Base-by-base conservation (phyloP, 1,140 invertebrate genomes). In the Sipha flava region DNA sequence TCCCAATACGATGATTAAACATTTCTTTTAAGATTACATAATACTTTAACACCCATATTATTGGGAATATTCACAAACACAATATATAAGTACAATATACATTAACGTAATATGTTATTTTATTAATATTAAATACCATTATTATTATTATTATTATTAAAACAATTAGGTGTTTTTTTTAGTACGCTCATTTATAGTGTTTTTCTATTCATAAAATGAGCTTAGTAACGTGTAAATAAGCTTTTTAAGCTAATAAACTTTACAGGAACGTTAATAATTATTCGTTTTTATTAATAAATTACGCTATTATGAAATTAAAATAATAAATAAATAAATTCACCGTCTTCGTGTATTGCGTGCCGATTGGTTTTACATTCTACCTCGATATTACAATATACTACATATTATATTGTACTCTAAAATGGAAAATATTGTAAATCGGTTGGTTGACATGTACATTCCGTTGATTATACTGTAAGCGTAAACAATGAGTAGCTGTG, bases 221-320 rank as follows among this genome's bases (percentile, higher is more conserved):
- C 66, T 70, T 70, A 70, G 66, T 70, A 45, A 70, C 66, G 23
- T 70, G 66, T 70, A 70, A 47, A 70, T 47, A 70, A 70, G 40
- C 66, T 70, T 70, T 47, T 26, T 45, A 70, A 70, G 66, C 66
- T 70, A 47, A 45, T 70, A 47, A 70, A 47, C 66, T 70, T 29
- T 70, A 70, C 66, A 70, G 66, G 66, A 70, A 70, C 21, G 29
- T 70, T 47, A 70, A 45, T 70, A 70, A 70, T 4, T 45, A 68
- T 45, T 45, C 21, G 18, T 70, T 70, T 70, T 45, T 70, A 29
- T 70, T 31, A 29, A 66, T 26, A 66, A 66, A 66, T 26, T 43
- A 66, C 26, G 64, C 64, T 66, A 66, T 43, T 23, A 12, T 12
- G 5, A 14, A 40, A 66, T 40, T 43, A 16, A 14, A 16, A 26